Conservation (phyloP, 2,888 invertebrate species). For the Diloba caeruleocephala region DNA sequence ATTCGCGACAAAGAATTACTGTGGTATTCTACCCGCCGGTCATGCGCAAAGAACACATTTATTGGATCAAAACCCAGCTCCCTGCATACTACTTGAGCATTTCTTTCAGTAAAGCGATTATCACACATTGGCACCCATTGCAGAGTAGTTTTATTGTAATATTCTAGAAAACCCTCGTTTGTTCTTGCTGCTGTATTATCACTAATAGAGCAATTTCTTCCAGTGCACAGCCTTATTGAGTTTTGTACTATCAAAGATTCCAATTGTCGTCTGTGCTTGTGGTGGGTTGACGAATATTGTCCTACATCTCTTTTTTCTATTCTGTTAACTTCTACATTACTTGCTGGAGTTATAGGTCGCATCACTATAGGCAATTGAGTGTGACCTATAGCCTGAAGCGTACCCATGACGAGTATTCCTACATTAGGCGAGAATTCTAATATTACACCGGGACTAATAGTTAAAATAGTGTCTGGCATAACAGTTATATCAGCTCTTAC, state of each 20-base stretch:
- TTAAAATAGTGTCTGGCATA: slow-evolving; percentile 97
- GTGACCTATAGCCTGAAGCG: slow-evolving; percentile 94
- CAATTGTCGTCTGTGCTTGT: slow-evolving; percentile 85
- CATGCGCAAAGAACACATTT: slow-evolving; percentile 96
- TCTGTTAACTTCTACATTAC: slow-evolving; percentile 75
- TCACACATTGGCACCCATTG: slow-evolving; percentile 99
- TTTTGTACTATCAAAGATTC: slow-evolving; percentile 89
- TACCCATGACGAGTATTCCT: slow-evolving; percentile 98
- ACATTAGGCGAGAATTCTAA: slow-evolving; percentile 98
- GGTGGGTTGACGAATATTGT: slow-evolving; percentile 71
- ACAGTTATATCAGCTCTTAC: slow-evolving; percentile 97
- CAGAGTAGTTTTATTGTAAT: slow-evolving; percentile 97
- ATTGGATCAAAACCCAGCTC: slow-evolving; percentile 97
- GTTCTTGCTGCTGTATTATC: slow-evolving; percentile 84
- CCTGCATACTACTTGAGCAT: slow-evolving; percentile 98
- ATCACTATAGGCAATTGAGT: slow-evolving; percentile 93
- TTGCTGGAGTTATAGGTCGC: slow-evolving; percentile 88
- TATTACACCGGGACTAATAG: slow-evolving; percentile 96
- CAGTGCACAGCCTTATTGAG: slow-evolving; percentile 94
- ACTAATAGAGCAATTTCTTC: slow-evolving; percentile 91
- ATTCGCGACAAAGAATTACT: slow-evolving; percentile 95
- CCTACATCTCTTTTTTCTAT: slow-evolving; percentile 78
- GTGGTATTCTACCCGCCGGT: slow-evolving; percentile 95
- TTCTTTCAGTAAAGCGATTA: slow-evolving; percentile 97
- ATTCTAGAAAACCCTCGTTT: slow-evolving; percentile 97